These are phyloP conservation scores for Polypterus bichir DNA, from an alignment of 2,113 vertebrate species.

Conservation along the genomic window DNA sequence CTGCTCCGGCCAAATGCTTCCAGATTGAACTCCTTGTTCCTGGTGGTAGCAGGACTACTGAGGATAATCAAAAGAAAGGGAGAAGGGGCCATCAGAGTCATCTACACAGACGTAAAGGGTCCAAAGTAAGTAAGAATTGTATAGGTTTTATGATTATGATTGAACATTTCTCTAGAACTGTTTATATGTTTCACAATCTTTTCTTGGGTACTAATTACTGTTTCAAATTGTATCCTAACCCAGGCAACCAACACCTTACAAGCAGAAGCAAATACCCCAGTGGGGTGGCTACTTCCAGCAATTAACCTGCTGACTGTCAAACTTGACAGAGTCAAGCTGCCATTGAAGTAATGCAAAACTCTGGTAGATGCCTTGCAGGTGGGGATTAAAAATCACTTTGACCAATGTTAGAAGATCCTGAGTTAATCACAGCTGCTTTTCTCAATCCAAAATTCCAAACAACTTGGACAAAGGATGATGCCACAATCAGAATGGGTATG, in stretches of 20 bases:
- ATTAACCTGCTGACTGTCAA: slow-evolving; percentile 17
- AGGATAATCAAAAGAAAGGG: slow-evolving; percentile 18
- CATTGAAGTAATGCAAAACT: slow-evolving; percentile 19
- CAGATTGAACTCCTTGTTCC: slow-evolving; percentile 22
- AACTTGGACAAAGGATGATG: slow-evolving; percentile 19
- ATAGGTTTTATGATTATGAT: not conserved
- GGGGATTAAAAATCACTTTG: slow-evolving; percentile 17
- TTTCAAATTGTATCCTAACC: slow-evolving; percentile 1
- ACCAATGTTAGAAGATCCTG: slow-evolving; percentile 14
- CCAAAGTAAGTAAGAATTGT: slow-evolving; percentile 12
- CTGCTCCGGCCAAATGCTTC: slow-evolving; percentile 12
- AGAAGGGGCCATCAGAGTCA: slow-evolving; percentile 11
- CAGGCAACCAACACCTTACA: slow-evolving; percentile 19
- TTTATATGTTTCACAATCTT: no score
- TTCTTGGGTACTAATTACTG: no score
- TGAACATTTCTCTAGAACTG: no score
- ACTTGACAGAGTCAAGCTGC: slow-evolving; percentile 16
- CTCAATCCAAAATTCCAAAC: slow-evolving; percentile 20
- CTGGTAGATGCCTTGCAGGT: slow-evolving; percentile 18
- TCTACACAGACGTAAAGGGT: slow-evolving; percentile 15
- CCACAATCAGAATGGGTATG: slow-evolving; percentile 18
- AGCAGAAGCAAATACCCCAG: slow-evolving; percentile 16
- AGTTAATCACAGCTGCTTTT: slow-evolving; percentile 19
- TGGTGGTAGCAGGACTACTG: slow-evolving; percentile 18
- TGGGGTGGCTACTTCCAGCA: slow-evolving; percentile 22